Evolutionary conservation across 2,888 invertebrate species (phyloP).

Genomic region (Zootermopsis nevadensis): DNA sequence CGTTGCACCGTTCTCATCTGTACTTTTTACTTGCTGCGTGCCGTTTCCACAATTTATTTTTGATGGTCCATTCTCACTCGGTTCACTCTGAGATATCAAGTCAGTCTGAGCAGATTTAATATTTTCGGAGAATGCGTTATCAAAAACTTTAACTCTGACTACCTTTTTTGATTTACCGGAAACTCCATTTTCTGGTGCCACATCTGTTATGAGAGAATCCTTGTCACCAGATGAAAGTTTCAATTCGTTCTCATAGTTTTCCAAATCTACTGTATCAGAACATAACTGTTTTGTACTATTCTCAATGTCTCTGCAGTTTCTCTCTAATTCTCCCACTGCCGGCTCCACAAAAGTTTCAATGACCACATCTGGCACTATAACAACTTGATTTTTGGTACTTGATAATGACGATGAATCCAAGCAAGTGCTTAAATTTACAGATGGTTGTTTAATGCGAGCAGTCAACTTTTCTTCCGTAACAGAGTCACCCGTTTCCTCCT

Average conservation of each 20-base stretch:
- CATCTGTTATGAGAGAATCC: neutral
- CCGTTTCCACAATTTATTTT: neutral
- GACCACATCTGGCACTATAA: no score
- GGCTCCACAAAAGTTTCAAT: no score
- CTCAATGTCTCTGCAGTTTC: neutral
- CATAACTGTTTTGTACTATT: neutral
- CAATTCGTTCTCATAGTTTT: conserved; percentile 18
- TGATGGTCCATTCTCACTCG: neutral
- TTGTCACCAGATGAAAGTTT: conserved; percentile 1
- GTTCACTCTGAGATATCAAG: neutral
- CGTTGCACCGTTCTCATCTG: neutral
- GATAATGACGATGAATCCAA: no score
- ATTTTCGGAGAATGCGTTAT: neutral
- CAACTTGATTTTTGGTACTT: no score
- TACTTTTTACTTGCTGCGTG: neutral
- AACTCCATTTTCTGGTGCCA: neutral
- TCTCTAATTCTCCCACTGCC: no score
- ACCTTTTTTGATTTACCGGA: neutral
- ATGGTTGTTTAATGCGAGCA: no score
- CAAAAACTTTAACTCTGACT: neutral
- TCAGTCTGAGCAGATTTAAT: neutral
- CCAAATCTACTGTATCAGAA: conserved; percentile 14
- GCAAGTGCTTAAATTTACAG: no score
- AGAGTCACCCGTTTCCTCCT: no score
- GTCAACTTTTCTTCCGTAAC: no score